Evolutionary conservation across 2,113 vertebrate species (phyloP), one percentile per base, ranked within the genome.

Genomic region (Lethenteron reissneri): DNA sequence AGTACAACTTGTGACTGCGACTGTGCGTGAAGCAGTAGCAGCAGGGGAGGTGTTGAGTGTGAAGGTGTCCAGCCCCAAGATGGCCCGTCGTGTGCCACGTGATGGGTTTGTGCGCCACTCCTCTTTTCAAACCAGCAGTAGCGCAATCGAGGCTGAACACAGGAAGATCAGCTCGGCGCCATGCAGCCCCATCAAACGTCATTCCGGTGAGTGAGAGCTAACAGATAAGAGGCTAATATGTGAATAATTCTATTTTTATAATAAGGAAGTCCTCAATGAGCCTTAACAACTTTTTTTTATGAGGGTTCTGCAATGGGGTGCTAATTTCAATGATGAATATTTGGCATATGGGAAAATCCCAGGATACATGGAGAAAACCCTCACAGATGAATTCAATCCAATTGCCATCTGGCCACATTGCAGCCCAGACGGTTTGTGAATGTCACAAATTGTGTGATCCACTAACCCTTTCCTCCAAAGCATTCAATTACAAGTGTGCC

Each of bases 141-240:
- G 86, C 76, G 89, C 79, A 73, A 88, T 88, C 71, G 87, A 95
- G 75, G 86, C 82, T 0, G 88, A 96, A 76, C 82, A 86, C 3
- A 84, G 94, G 71, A 97, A 89, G 80, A 89, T 96, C 74, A 94
- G 78, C 69, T 97, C 92, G 0, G 91, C 91, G 17, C 94, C 90
- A 9, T 84, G 80, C 72, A 97, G 90, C 58, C 92, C 92, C 1
- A 70, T 80, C 70, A 95, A 86, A 80, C 81, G 75, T 71, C 76
- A 8, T 73, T 72, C 76, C 74, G 73, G 88, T 96, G 77, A 71
- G 81, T 74, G 60, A 59, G 70, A 14, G 57, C 70, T 68, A 70
- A 56, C 57, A 21, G 6, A 56, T 71, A 41, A 56, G 41, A 41
- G 41, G 0, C 3, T 73, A 64, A n/a, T 21, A 12, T 19, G 15